These are phyloP conservation scores for Idaea dimidiata DNA, from an alignment of 2,888 invertebrate genomes.

Conservation along the genomic window DNA sequence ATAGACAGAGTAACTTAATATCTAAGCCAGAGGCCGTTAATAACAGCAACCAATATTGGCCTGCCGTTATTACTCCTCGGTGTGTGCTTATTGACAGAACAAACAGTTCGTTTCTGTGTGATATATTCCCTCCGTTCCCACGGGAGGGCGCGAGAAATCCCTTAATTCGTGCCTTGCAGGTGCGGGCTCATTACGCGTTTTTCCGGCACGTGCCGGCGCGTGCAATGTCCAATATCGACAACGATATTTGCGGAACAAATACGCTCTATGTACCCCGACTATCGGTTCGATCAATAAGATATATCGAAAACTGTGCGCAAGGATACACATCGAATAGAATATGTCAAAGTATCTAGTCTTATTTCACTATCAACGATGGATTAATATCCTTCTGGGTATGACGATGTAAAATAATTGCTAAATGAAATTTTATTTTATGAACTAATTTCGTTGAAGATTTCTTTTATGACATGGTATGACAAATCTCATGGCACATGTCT, in stretches of 20 bases:
- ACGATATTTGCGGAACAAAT: conserved; percentile 53
- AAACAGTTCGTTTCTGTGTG: conserved; percentile 57
- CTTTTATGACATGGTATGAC: too few species aligned
- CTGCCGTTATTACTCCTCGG: conserved; percentile 57
- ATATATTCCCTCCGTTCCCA: conserved; percentile 62
- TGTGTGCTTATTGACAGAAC: conserved; percentile 63
- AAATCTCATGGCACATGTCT: too few species aligned
- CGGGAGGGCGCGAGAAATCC: conserved; percentile 81
- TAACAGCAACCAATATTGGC: conserved; percentile 44
- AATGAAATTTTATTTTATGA: too few species aligned
- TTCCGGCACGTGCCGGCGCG: conserved; percentile 73
- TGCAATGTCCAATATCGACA: conserved; percentile 48
- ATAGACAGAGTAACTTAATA: conserved; percentile 39
- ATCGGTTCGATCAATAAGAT: conserved; percentile 47
- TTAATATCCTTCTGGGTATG: too few species aligned
- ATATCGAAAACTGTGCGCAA: conserved; percentile 19
- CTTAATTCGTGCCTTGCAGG: conserved; percentile 76
- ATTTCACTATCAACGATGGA: too few species aligned
- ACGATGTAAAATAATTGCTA: too few species aligned
- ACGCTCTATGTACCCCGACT: conserved; percentile 51
- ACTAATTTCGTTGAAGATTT: too few species aligned
- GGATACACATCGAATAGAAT: too few species aligned
- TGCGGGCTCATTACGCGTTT: conserved; percentile 77
- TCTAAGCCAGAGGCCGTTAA: conserved; percentile 40
- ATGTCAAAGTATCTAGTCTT: too few species aligned